Evolutionary conservation across 2,113 vertebrate species (phyloP).

Genomic region (Microcebus griseorufus): DNA sequence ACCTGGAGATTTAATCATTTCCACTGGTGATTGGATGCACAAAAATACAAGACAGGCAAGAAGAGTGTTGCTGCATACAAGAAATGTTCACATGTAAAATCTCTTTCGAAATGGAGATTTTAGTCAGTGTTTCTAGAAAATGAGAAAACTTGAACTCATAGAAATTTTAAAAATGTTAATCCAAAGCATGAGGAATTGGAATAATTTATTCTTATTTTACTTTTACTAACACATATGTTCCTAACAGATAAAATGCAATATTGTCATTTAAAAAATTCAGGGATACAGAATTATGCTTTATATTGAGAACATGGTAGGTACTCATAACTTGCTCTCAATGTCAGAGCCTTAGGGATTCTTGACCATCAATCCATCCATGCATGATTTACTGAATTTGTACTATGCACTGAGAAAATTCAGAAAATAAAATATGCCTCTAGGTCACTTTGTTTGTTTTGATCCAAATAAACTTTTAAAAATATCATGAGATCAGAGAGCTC

Average conservation of each 20-base stretch:
- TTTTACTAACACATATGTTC: background rate
- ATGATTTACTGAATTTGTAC: background rate
- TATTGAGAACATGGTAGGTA: background rate
- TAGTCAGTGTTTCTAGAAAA: background rate
- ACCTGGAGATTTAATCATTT: slow-evolving; percentile 66
- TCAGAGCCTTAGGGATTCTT: background rate
- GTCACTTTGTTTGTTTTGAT: background rate
- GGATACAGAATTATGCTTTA: background rate
- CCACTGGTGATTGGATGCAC: background rate
- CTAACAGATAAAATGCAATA: background rate
- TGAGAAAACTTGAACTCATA: background rate
- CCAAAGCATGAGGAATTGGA: background rate
- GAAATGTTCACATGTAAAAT: background rate
- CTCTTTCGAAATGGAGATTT: background rate
- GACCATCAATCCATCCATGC: background rate
- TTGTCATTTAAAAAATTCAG: background rate
- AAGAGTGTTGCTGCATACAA: background rate
- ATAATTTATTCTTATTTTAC: background rate
- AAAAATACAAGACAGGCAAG: background rate
- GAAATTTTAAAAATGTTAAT: background rate
- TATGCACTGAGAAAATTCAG: background rate
- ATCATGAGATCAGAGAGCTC: background rate
- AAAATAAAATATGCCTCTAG: background rate
- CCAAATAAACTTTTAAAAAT: background rate
- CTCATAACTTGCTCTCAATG: background rate